These are phyloP conservation scores for Chiloscyllium punctatum DNA, from an alignment of 2,797 vertebrate genomes.

Conservation along the genomic window DNA sequence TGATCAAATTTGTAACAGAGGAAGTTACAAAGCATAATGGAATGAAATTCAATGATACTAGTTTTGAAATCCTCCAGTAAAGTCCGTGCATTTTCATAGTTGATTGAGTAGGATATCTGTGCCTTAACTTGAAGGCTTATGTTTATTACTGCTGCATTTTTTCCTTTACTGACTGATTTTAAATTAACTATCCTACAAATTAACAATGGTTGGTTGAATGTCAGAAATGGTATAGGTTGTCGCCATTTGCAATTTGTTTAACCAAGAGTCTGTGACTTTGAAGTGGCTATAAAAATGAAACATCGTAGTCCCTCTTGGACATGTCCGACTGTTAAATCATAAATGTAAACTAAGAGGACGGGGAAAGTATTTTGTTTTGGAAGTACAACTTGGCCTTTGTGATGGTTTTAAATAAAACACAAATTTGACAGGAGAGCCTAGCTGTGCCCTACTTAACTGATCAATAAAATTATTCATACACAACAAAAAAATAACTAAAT, in stretches of 20 bases:
- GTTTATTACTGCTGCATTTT: neutral
- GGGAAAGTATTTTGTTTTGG: neutral
- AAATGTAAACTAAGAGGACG: neutral
- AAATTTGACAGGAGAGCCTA: neutral
- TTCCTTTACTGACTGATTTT: neutral
- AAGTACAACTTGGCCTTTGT: neutral
- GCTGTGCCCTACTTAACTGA: neutral
- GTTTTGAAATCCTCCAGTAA: neutral
- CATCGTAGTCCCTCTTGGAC: neutral
- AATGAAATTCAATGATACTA: neutral
- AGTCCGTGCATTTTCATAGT: neutral
- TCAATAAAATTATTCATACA: neutral
- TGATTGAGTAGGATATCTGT: neutral
- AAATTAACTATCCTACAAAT: neutral
- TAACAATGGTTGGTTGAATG: neutral
- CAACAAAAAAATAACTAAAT: neutral
- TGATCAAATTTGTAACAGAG: no score
- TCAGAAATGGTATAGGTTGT: neutral
- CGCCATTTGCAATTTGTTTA: neutral
- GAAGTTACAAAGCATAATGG: no score
- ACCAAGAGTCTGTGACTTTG: neutral
- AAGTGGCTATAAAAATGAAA: neutral
- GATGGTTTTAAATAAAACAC: neutral
- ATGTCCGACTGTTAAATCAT: neutral
- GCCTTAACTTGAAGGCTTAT: neutral